A percentile compares a stretch with the other conserved stretches of the same genome.
These are phyloP conservation scores for Lacerta bilineata DNA, from an alignment of 2,797 vertebrate species.

Conservation along the genomic window DNA sequence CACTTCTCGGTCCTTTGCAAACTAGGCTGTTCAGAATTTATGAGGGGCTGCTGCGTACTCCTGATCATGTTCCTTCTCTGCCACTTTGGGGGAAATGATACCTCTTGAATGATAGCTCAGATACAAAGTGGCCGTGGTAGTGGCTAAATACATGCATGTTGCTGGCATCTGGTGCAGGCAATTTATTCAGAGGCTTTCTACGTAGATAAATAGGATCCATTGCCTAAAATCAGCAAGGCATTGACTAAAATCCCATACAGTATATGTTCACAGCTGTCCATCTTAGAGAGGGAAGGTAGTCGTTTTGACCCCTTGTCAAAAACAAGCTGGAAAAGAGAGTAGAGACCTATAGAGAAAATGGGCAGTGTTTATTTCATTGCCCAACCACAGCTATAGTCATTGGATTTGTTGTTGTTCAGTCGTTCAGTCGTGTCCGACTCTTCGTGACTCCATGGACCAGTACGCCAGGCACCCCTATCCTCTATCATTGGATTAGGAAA, in stretches of 20 bases:
- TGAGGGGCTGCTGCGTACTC: neutral
- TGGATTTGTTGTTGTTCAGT: neutral
- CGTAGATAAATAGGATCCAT: too few species aligned
- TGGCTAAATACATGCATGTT: neutral
- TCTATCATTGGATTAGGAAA: neutral
- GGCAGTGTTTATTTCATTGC: neutral
- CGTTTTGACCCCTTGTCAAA: neutral
- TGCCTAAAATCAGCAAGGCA: neutral
- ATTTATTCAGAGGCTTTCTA: too few species aligned
- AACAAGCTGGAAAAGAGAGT: neutral
- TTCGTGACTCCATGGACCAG: too few species aligned
- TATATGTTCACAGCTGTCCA: neutral
- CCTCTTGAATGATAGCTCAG: neutral
- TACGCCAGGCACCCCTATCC: too few species aligned
- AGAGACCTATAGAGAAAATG: neutral
- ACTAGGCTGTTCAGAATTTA: neutral
- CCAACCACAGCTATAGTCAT: neutral
- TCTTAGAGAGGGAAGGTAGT: neutral
- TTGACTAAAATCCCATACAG: neutral
- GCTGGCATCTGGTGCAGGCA: neutral
- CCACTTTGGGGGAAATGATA: neutral
- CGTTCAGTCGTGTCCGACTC: too few species aligned
- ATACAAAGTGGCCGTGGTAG: neutral
- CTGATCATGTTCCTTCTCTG: neutral
- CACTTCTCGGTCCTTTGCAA: neutral